Evolutionary conservation across 2,113 vertebrate species (phyloP), one percentile per base, ranked within the genome.

Genomic region (Neopipo cinnamomea): DNA sequence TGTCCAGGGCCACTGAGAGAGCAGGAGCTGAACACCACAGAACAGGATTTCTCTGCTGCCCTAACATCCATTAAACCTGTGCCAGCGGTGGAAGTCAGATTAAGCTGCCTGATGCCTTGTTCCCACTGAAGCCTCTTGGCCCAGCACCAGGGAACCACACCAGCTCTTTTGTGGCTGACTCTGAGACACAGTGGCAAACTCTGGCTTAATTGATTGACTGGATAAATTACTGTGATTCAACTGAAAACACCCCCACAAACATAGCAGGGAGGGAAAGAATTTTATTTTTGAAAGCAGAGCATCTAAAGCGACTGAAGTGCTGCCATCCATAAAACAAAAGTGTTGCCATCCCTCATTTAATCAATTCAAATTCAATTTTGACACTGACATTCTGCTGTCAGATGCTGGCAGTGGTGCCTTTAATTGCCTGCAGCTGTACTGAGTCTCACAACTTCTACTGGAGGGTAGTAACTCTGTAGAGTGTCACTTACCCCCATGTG

Each of bases 321-420:
- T 97, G 96, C 96, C 94, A 97, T 97, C 86, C 75, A 89, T 95
- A 88, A 96, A 96, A 96, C 87, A 97, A 93, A 96, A 97, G 66
- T 74, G 92, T 92, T 96, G 93, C 96, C 94, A 96, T 96, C 89
- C 92, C 71, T 91, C 91, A 91, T 94, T 94, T 94, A 96, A 95
- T 96, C 91, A 94, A 80, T 85, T 91, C 84, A 96, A 95, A 97
- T 37, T 93, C 76, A 86, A 96, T 96, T 97, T 91, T 95, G 95
- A 96, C 85, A 92, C 89, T 97, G 96, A 94, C 84, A 72, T 95
- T 90, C 44, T 93, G 86, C 92, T 95, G 80, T 97, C 95, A 96
- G 91, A 95, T 41, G 66, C 89, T 75, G 79, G 93, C 94, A 90
- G 85, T 49, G 76, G 46, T 77, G 71, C n/a, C 88, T 94, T 47